Percentiles rank a stretch among this genome's conserved stretches.
phyloP scores from a whole-genome alignment of 1,140 invertebrate genomes.

The Dinothrombium tinctorium region DNA sequence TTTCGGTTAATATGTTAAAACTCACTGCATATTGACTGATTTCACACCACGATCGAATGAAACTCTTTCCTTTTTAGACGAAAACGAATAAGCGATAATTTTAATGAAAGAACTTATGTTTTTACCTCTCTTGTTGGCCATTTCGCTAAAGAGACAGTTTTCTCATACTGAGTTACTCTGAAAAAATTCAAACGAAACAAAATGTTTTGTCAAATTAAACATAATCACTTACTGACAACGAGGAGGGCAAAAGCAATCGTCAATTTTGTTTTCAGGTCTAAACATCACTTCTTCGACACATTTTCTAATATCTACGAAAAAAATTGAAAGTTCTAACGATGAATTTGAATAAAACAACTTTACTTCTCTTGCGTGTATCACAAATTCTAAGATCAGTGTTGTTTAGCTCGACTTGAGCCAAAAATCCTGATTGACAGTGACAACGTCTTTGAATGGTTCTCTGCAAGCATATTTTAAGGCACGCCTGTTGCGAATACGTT shows the following conservation, averaged over 20 bases:
- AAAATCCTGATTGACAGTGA: slow-evolving; percentile 12
- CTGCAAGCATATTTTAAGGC: slow-evolving; percentile 13
- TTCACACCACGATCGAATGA: slow-evolving; percentile 12
- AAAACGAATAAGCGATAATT: neutral
- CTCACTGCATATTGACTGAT: slow-evolving; percentile 7
- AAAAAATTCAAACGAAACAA: neutral
- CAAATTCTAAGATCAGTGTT: slow-evolving; percentile 10
- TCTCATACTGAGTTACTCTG: slow-evolving; percentile 12
- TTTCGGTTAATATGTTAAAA: neutral
- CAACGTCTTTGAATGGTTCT: slow-evolving; percentile 12
- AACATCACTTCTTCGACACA: slow-evolving; percentile 14
- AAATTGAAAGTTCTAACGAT: neutral
- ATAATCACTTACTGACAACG: slow-evolving; percentile 9
- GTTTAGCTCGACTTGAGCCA: slow-evolving; percentile 10
- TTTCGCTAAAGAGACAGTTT: slow-evolving; percentile 12
- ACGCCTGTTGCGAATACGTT: slow-evolving; percentile 13
- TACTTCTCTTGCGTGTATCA: slow-evolving; percentile 8
- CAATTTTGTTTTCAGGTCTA: slow-evolving; percentile 10
- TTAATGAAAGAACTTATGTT: neutral
- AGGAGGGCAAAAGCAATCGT: slow-evolving; percentile 11
- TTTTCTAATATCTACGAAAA: slow-evolving; percentile 4
- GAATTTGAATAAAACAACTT: neutral
- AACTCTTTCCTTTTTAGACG: slow-evolving; percentile 5
- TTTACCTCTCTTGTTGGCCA: slow-evolving; percentile 13
- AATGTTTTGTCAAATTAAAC: neutral